These are phyloP conservation scores for Cephus nigrinus DNA, from an alignment of 2,888 invertebrate genomes.

Conservation along the genomic window DNA sequence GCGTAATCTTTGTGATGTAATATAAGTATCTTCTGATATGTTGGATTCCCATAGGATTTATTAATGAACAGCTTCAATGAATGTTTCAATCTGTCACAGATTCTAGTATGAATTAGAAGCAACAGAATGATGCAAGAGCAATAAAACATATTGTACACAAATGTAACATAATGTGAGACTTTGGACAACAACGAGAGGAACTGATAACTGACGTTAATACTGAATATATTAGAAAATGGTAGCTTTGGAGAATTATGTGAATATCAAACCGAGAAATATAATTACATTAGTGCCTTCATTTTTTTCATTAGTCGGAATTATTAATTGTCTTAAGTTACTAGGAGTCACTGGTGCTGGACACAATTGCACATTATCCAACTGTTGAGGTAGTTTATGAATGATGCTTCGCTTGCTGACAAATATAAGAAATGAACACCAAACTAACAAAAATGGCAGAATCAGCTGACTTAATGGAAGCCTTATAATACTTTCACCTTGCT, in stretches of 20 bases:
- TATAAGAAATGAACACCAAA: neutral
- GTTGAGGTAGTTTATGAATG: neutral
- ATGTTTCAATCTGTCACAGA: neutral
- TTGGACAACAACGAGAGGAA: neutral
- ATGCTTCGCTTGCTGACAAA: neutral
- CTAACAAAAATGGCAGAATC: conserved; percentile 5
- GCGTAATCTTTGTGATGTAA: neutral
- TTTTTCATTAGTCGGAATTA: conserved; percentile 16
- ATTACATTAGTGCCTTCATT: conserved; percentile 21
- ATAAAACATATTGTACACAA: neutral
- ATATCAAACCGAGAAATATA: neutral
- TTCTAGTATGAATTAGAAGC: neutral
- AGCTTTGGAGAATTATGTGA: neutral
- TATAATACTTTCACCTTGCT: conserved; percentile 16
- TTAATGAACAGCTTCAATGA: neutral
- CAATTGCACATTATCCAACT: neutral
- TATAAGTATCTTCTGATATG: neutral
- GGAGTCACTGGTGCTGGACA: neutral
- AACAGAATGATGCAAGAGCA: neutral
- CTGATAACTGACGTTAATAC: neutral
- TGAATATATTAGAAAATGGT: neutral
- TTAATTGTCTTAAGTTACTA: neutral
- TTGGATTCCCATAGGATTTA: neutral
- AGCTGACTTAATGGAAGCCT: conserved; percentile 16
- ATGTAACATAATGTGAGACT: neutral